phyloP scores from a whole-genome alignment of 1,140 invertebrate species.

The Camponotus vicinus region DNA sequence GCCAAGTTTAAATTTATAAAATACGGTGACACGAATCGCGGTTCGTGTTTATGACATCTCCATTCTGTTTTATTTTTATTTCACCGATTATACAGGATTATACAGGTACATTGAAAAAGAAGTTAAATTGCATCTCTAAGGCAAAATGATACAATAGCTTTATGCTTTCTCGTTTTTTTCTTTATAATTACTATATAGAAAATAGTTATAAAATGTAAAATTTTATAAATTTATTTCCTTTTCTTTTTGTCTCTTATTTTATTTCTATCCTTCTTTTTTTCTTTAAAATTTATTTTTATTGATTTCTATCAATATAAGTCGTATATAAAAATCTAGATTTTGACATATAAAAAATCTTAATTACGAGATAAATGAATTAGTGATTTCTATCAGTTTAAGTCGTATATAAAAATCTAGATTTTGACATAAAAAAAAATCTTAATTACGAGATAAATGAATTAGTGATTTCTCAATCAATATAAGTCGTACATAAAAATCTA shows the following conservation, averaged over 20 bases:
- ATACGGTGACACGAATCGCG: background rate
- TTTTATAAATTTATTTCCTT: background rate
- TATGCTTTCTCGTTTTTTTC: background rate
- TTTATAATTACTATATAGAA: background rate
- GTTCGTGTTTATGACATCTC: background rate
- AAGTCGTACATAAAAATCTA: background rate
- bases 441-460: background rate
- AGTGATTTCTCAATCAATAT: background rate
- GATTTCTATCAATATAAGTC: too few species aligned
- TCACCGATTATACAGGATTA: background rate
- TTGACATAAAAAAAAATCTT: background rate
- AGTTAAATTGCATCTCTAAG: background rate
- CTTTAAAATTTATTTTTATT: background rate
- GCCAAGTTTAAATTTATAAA: constrained; percentile 14
- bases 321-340: too few species aligned
- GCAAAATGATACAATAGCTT: constrained; percentile 1
- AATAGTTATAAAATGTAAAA: too few species aligned
- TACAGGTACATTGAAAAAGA: background rate
- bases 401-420: background rate
- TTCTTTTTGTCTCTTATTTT: too few species aligned
- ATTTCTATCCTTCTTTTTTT: background rate
- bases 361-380: too few species aligned
- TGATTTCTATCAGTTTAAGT: too few species aligned
- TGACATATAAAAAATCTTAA: too few species aligned
- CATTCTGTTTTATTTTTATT: background rate